Percentiles rank a stretch among this genome's conserved stretches.
These are phyloP conservation scores for Cinclus mexicanus DNA, from an alignment of 2,113 vertebrate species.

Conservation along the genomic window DNA sequence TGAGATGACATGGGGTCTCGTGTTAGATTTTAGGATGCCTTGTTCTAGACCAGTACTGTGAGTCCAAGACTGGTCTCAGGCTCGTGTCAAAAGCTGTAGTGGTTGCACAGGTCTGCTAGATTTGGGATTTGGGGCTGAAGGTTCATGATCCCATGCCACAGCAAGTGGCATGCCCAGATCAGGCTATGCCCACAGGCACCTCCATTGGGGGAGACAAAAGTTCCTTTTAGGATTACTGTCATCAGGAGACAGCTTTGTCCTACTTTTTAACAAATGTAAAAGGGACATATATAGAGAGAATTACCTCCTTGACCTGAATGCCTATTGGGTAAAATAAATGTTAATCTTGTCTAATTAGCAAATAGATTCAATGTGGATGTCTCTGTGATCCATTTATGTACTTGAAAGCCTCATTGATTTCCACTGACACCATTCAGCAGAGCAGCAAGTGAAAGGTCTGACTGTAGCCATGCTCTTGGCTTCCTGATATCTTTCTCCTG, in stretches of 20 bases:
- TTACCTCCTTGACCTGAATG: neutral
- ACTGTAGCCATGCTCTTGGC: neutral
- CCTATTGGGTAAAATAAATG: neutral
- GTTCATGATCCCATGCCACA: neutral
- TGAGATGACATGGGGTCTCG: neutral
- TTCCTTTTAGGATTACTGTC: neutral
- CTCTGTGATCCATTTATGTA: neutral
- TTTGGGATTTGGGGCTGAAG: neutral
- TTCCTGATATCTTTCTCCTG: neutral
- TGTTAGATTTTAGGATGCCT: neutral
- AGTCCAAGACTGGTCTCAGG: neutral
- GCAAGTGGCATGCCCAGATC: neutral
- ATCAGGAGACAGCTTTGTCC: neutral
- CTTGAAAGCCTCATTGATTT: neutral
- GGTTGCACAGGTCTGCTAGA: neutral
- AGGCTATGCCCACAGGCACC: rapidly evolving
- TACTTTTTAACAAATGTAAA: neutral
- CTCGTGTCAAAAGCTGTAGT: neutral
- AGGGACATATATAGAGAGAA: neutral
- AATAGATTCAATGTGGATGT: neutral
- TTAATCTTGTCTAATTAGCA: neutral
- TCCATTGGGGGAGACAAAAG: neutral
- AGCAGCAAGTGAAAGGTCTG: neutral
- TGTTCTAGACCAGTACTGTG: neutral
- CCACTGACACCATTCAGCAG: neutral